phyloP scores from a whole-genome alignment of 1,140 invertebrate species.

The Eurosta solidaginis region DNA sequence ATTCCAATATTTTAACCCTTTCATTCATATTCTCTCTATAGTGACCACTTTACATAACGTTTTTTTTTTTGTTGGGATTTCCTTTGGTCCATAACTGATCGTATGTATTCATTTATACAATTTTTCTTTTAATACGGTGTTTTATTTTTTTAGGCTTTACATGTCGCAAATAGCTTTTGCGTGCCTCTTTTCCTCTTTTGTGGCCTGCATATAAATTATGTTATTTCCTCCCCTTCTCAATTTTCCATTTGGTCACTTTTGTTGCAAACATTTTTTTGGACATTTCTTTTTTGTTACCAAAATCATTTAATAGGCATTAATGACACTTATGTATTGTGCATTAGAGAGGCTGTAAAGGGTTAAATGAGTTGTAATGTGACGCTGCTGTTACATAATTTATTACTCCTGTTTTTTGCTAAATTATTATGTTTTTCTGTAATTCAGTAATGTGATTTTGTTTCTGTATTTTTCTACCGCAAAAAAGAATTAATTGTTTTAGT shows the following conservation, averaged over 20 bases:
- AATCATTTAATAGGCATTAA: not conserved
- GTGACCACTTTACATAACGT: no score
- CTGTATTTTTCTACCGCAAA: not conserved
- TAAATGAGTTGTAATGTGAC: constrained; percentile 4
- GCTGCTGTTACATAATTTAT: not conserved
- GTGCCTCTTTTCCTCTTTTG: not conserved
- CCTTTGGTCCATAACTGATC: not conserved
- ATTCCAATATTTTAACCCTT: not conserved
- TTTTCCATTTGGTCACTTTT: not conserved
- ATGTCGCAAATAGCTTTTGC: not conserved
- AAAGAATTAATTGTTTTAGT: not conserved
- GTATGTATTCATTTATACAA: not conserved
- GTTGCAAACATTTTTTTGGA: not conserved
- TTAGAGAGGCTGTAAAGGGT: not conserved
- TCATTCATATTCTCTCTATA: not conserved
- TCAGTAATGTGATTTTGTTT: not conserved
- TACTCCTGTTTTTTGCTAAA: not conserved
- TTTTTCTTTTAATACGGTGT: not conserved
- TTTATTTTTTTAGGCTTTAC: not conserved
- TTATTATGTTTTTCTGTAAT: not conserved
- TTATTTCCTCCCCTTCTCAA: not conserved
- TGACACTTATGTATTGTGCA: not conserved
- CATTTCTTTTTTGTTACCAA: not conserved
- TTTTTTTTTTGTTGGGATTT: not conserved
- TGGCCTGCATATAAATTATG: constrained; percentile 6